Evolutionary conservation across 2,888 invertebrate genomes (phyloP).

Genomic region (Ganaspis brasiliensis): DNA sequence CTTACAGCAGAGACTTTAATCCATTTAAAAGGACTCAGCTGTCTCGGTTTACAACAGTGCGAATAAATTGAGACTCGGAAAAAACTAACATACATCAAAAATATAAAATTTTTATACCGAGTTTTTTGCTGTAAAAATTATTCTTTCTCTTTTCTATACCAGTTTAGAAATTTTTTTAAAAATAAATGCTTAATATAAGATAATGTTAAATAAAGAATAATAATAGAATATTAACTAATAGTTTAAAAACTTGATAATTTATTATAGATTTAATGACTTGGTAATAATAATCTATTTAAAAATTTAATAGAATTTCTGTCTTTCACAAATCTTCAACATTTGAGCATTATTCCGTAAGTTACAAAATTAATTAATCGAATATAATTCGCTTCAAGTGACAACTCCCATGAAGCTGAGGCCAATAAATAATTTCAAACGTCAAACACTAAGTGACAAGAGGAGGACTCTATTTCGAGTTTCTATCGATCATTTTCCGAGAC

Average conservation of each 20-base stretch:
- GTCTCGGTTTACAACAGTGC: neutral
- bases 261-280: no score
- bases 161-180: neutral
- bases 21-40: constrained; percentile 33
- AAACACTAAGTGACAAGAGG: constrained; percentile 41
- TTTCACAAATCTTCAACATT: neutral
- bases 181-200: constrained; percentile 38
- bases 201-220: no score
- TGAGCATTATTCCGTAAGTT: neutral
- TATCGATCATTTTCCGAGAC: constrained; percentile 39
- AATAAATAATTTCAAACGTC: constrained; percentile 38
- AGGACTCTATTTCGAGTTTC: constrained; percentile 28
- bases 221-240: neutral
- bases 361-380: neutral
- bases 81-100: neutral
- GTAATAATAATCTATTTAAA: no score
- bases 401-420: constrained; percentile 12
- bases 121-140: neutral
- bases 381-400: constrained; percentile 19
- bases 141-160: no score
- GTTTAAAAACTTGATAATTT: neutral
- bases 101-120: neutral
- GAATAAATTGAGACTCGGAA: constrained; percentile 3
- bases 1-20: constrained; percentile 29
- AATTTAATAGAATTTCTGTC: neutral